A percentile compares a stretch with the other conserved stretches of the same genome.
phyloP scores from a whole-genome alignment of 2,113 vertebrate genomes.

The Leucopsar rothschildi region DNA sequence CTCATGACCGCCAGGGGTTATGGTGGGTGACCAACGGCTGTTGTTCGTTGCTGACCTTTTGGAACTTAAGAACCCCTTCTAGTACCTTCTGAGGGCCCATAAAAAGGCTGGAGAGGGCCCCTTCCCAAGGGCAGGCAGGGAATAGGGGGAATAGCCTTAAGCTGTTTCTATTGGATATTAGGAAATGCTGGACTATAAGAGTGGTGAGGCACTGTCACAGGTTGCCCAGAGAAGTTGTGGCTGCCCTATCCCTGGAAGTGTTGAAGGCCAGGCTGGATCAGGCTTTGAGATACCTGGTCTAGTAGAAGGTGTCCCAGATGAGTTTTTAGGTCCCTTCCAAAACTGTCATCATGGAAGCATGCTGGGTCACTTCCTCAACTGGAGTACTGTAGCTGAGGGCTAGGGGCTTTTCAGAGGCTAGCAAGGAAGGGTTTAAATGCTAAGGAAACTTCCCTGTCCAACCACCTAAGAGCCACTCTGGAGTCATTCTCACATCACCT shows the following conservation, averaged over 20 bases:
- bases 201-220: background rate
- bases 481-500: background rate
- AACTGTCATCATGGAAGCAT: background rate
- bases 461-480: background rate
- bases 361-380: background rate
- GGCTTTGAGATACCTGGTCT: background rate
- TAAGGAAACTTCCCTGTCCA: background rate
- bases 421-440: background rate
- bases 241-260: background rate
- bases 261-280: background rate
- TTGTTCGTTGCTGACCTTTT: background rate
- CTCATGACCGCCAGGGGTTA: background rate
- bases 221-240: background rate
- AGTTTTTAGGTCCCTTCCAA: background rate
- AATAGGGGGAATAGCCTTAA: background rate
- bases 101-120: background rate
- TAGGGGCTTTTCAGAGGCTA: background rate
- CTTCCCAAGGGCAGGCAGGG: background rate
- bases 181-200: background rate
- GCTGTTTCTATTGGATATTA: background rate
- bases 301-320: background rate
- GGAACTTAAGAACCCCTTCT: background rate
- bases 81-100: background rate
- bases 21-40: fast-evolving
- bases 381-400: background rate